Conservation (phyloP, 2,113 vertebrate genomes). For the Mirounga angustirostris region DNA sequence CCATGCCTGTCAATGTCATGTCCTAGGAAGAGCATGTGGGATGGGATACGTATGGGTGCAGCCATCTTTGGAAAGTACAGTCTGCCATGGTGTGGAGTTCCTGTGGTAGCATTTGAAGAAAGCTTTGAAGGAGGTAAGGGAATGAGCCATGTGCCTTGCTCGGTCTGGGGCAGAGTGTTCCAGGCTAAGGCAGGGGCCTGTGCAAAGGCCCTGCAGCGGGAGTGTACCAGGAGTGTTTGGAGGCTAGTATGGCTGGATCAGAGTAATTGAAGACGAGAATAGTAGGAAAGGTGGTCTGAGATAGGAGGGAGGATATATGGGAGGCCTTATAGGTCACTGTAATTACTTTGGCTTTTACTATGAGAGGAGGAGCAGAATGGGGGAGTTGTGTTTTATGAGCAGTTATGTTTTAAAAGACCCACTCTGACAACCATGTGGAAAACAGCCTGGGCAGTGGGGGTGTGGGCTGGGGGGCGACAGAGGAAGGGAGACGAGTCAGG, state of each 20-base stretch:
- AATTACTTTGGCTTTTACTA: background rate
- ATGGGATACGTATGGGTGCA: accelerated
- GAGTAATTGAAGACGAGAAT: background rate
- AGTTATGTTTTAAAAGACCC: background rate
- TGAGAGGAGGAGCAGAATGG: background rate
- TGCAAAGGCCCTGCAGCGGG: background rate
- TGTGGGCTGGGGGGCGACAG: background rate
- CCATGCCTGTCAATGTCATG: background rate
- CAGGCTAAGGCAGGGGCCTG: background rate
- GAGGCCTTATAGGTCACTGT: background rate
- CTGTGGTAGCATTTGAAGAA: background rate
- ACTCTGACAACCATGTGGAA: background rate
- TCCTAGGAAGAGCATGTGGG: background rate
- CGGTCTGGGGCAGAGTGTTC: background rate
- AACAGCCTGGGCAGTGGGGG: background rate
- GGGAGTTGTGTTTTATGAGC: background rate
- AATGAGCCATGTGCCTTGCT: background rate
- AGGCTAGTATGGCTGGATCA: background rate
- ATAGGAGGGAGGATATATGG: accelerated
- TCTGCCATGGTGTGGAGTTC: background rate
- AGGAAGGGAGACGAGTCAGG: background rate
- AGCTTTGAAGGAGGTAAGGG: background rate
- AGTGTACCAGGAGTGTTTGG: background rate
- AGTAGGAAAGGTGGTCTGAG: background rate
- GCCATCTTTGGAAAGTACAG: background rate